Percentiles rank a stretch among this genome's conserved stretches.
Conservation (phyloP, 2,888 invertebrate species). For the Drosophila hamatofila region DNA sequence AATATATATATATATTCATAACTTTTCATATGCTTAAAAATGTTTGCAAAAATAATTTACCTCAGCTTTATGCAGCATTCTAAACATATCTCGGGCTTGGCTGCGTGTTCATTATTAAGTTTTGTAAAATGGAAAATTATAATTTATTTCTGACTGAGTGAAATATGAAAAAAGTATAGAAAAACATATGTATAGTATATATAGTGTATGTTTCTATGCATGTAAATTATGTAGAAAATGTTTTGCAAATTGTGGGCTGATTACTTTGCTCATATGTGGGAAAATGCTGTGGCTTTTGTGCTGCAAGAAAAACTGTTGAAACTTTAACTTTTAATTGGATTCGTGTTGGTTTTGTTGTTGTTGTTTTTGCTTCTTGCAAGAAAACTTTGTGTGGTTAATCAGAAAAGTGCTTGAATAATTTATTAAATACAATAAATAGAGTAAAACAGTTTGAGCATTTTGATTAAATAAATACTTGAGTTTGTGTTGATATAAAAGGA, state of each 20-base stretch:
- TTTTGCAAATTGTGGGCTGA: slow-evolving; percentile 42
- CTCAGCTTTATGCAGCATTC: slow-evolving; percentile 43
- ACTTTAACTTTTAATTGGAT: slow-evolving; percentile 48
- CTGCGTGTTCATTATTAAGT: slow-evolving; percentile 28
- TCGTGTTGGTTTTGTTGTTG: neutral
- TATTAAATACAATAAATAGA: slow-evolving; percentile 11
- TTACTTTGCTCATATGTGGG: slow-evolving; percentile 49
- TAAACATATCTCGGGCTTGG: slow-evolving; percentile 15
- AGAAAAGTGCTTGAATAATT: slow-evolving; percentile 10
- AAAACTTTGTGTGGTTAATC: slow-evolving; percentile 30
- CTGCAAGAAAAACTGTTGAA: slow-evolving; percentile 12
- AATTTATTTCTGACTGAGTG: slow-evolving; percentile 24
- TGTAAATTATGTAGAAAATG: slow-evolving; percentile 47
- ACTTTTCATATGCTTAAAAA: slow-evolving; percentile 18
- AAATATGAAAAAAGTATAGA: neutral
- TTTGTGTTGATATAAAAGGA: neutral
- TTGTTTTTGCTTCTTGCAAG: neutral
- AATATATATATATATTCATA: neutral
- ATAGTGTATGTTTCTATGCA: slow-evolving; percentile 8
- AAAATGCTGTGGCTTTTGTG: slow-evolving; percentile 1
- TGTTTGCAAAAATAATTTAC: slow-evolving; percentile 49
- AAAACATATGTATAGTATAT: neutral
- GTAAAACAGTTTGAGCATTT: neutral
- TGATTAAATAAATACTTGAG: neutral
- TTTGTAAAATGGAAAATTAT: slow-evolving; percentile 32